These are phyloP conservation scores for Chromobotia macracanthus DNA, from an alignment of 2,797 vertebrate species.

Conservation along the genomic window DNA sequence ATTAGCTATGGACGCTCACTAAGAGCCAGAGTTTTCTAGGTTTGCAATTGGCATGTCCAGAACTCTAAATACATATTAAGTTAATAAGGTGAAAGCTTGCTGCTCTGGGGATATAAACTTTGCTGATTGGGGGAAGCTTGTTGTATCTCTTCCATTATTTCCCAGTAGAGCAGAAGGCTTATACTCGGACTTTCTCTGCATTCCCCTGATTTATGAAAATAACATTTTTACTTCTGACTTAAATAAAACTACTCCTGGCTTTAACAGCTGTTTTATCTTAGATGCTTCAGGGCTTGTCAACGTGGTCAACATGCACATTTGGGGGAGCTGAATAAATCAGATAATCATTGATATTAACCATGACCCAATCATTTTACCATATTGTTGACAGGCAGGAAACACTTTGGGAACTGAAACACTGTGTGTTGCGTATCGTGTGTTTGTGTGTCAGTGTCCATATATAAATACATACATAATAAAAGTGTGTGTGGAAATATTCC, in stretches of 20 bases:
- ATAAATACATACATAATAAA: no score
- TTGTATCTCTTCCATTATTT: slow-evolving; percentile 2
- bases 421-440: not conserved
- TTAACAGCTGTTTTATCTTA: not conserved
- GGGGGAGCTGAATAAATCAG: not conserved
- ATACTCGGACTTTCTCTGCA: not conserved
- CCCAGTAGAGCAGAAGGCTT: not conserved
- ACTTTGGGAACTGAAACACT: not conserved
- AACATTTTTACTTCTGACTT: not conserved
- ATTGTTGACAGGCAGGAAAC: not conserved
- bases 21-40: not conserved
- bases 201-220: not conserved
- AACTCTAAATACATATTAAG: not conserved
- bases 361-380: not conserved
- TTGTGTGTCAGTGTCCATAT: not conserved
- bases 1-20: not conserved
- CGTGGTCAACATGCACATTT: not conserved
- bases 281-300: not conserved
- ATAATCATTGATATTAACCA: not conserved
- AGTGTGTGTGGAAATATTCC: not conserved
- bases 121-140: slow-evolving; percentile 13
- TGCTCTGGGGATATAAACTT: slow-evolving; percentile 10
- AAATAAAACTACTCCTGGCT: not conserved
- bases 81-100: not conserved
- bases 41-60: not conserved